Evolutionary conservation across 2,797 vertebrate species (phyloP).

Genomic region (Ptychobarbus kaznakovi): DNA sequence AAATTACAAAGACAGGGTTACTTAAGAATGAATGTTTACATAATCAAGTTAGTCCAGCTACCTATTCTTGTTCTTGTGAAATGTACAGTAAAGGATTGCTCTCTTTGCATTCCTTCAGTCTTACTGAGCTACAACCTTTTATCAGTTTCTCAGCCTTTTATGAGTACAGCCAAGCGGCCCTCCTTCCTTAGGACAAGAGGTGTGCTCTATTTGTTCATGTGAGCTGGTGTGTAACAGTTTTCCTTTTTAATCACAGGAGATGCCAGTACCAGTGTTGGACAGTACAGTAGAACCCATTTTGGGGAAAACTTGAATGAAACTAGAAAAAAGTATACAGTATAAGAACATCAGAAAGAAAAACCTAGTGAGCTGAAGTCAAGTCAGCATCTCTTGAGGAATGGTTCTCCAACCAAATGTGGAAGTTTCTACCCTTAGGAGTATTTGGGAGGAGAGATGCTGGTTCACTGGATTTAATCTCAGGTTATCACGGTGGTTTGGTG

Average conservation of each 20-base stretch:
- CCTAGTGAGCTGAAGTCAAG: neutral
- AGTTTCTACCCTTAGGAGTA: neutral
- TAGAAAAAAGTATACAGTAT: neutral
- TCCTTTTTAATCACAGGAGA: neutral
- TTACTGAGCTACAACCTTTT: neutral
- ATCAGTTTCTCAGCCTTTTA: conserved; percentile 29
- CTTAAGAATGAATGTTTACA: neutral
- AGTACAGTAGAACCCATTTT: neutral
- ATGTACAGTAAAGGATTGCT: neutral
- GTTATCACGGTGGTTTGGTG: conserved; percentile 50
- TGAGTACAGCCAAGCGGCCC: neutral
- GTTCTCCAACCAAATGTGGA: conserved; percentile 33
- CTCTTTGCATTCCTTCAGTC: conserved; percentile 6
- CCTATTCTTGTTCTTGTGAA: neutral
- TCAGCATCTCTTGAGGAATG: neutral
- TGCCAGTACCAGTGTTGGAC: neutral
- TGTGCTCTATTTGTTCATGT: conserved; percentile 26
- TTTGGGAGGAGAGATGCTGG: conserved; percentile 50
- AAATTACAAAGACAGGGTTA: neutral
- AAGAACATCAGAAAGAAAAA: neutral
- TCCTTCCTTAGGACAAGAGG: neutral
- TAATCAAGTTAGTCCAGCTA: neutral
- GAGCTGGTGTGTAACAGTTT: conserved; percentile 1
- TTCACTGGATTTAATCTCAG: conserved; percentile 38
- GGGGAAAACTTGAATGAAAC: neutral